These are phyloP conservation scores for Petrolisthes manimaculis DNA, from an alignment of 2,888 invertebrate species.

Conservation along the genomic window DNA sequence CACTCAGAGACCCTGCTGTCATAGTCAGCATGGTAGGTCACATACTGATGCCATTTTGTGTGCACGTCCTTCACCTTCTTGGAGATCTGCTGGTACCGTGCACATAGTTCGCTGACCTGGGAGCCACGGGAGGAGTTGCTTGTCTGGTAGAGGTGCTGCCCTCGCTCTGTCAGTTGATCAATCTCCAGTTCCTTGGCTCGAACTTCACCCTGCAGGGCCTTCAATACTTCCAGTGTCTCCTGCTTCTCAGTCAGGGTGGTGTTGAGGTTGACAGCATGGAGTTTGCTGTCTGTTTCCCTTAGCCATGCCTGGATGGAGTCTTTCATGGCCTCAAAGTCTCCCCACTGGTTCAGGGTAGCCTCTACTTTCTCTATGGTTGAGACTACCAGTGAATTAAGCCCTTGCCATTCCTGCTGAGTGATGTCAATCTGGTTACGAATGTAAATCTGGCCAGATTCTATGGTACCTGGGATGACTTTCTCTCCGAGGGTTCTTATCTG, in stretches of 20 bases:
- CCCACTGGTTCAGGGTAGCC: slow-evolving; percentile 89
- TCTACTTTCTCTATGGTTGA: slow-evolving; percentile 84
- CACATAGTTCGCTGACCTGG: slow-evolving; percentile 89
- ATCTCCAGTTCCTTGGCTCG: slow-evolving; percentile 92
- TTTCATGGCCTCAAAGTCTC: slow-evolving; percentile 88
- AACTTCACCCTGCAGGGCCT: slow-evolving; percentile 85
- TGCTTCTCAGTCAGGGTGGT: slow-evolving; percentile 86
- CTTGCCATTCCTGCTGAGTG: slow-evolving; percentile 92
- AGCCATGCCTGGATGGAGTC: slow-evolving; percentile 90
- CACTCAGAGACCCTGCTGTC: slow-evolving; percentile 84
- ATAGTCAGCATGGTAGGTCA: slow-evolving; percentile 88
- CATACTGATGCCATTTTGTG: slow-evolving; percentile 92
- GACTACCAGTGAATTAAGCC: slow-evolving; percentile 81
- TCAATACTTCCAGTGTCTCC: slow-evolving; percentile 83
- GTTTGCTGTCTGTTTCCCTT: slow-evolving; percentile 85
- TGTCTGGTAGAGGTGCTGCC: slow-evolving; percentile 85
- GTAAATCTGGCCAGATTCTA: slow-evolving; percentile 84
- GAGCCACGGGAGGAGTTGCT: slow-evolving; percentile 80
- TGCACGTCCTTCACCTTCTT: slow-evolving; percentile 92
- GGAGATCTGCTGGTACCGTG: slow-evolving; percentile 90
- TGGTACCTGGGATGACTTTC: slow-evolving; percentile 88
- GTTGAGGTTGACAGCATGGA: slow-evolving; percentile 89
- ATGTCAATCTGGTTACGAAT: slow-evolving; percentile 89
- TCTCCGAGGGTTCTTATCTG: slow-evolving; percentile 86
- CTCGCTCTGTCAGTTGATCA: slow-evolving; percentile 90